Conservation (phyloP, 2,797 vertebrate genomes). For the Nothura maculosa region DNA sequence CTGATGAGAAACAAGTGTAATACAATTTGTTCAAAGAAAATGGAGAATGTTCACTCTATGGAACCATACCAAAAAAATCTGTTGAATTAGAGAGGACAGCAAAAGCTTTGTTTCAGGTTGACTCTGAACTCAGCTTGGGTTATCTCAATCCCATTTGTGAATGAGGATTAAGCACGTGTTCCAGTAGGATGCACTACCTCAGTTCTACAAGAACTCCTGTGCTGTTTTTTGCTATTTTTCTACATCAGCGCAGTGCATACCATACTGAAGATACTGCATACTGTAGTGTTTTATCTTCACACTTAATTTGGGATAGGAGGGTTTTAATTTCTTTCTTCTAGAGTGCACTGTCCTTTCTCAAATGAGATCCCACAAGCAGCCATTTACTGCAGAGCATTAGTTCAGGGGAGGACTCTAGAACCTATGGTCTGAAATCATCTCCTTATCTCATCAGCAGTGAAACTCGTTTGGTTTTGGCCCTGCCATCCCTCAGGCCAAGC, state of each 20-base stretch:
- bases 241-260: rapidly evolving
- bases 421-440: background rate
- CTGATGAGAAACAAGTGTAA: conserved; percentile 66
- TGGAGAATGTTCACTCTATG: background rate
- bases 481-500: rapidly evolving
- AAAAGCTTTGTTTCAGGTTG: background rate
- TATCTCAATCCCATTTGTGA: rapidly evolving
- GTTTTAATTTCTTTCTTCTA: background rate
- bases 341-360: background rate
- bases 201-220: background rate
- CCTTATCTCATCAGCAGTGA: background rate
- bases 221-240: background rate
- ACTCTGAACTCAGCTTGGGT: rapidly evolving
- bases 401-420: background rate
- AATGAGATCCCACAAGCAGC: background rate
- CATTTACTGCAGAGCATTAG: background rate
- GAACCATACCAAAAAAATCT: background rate
- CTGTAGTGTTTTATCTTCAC: rapidly evolving
- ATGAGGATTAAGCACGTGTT: background rate
- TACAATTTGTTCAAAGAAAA: conserved; percentile 50
- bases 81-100: background rate
- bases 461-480: background rate
- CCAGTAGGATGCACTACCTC: background rate
- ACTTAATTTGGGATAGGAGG: rapidly evolving
- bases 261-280: background rate